Evolutionary conservation across 2,888 invertebrate genomes (phyloP), one percentile per base, ranked within the genome.

Genomic region (Cynaeus angustus): DNA sequence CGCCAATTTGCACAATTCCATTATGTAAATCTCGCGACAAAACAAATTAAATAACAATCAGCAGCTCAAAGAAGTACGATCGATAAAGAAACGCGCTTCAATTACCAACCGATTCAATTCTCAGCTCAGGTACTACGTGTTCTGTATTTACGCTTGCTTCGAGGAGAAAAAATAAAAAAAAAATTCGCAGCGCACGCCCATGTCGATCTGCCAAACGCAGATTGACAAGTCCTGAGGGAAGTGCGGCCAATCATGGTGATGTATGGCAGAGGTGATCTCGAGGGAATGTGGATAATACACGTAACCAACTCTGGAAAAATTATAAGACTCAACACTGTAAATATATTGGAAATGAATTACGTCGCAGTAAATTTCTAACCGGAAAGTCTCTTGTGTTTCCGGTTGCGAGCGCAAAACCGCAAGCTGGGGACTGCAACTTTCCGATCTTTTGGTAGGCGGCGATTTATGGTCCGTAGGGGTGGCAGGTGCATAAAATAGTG

Each of bases 211-310:
- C 75, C 76, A 78, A 76, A 78, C 76, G 73, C 77, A 77, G 76
- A 78, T 78, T 78, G 78, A 78, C 78, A 76, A 72, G 75, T 76
- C 77, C 73, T 70, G 28, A 21, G 72, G 77, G 77, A 73, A 58
- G 62, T 66, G 65, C 69, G 76, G 75, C 77, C 78, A 78, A 78
- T 78, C 77, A 77, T 75, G 76, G 75, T 78, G 78, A 78, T 78
- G 77, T 78, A 78, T 77, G 72, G 71, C 72, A 70, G 72, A 10
- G 72, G 59, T 58, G 52, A 66, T 72, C 69, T 61, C 70, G 59
- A 64, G 62, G 72, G 67, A 70, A 56, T 3, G 53, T 55, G 41
- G 46, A 46, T 16, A 68, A 21, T 64, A 56, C 58, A 66, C 64
- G 41, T 21, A 55, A 52, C 53, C 21, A 13, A n/a, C 28, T 12